Conservation (phyloP, 2,113 vertebrate species). For the Agelaius phoeniceus region DNA sequence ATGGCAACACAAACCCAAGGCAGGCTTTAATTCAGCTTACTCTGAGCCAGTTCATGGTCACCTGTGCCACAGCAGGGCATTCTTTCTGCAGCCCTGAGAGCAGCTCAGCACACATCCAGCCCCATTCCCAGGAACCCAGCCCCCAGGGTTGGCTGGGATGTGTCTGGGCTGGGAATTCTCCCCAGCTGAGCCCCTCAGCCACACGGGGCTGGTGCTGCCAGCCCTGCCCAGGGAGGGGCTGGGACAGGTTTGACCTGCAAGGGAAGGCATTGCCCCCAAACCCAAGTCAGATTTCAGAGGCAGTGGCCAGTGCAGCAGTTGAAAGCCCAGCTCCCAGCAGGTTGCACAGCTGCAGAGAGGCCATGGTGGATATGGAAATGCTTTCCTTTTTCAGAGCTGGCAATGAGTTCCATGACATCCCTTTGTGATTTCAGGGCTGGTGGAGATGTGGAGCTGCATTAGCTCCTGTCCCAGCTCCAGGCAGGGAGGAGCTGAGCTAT, state of each 20-base stretch:
- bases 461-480: background rate
- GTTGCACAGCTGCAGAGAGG: background rate
- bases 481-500: background rate
- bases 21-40: background rate
- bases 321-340: background rate
- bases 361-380: background rate
- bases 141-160: background rate
- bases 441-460: background rate
- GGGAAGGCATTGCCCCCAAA: background rate
- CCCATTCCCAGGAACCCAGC: background rate
- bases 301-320: background rate
- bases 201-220: background rate
- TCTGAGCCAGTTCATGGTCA: background rate
- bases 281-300: background rate
- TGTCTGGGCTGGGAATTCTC: background rate
- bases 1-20: background rate
- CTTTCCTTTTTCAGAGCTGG: conserved; percentile 6
- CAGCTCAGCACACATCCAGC: background rate
- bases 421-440: background rate
- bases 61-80: background rate
- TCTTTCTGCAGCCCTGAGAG: background rate
- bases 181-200: background rate
- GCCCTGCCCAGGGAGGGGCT: too few species aligned
- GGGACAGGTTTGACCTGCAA: background rate
- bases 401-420: background rate